phyloP scores from a whole-genome alignment of 2,888 invertebrate species.

The Leistus spinibarbis region DNA sequence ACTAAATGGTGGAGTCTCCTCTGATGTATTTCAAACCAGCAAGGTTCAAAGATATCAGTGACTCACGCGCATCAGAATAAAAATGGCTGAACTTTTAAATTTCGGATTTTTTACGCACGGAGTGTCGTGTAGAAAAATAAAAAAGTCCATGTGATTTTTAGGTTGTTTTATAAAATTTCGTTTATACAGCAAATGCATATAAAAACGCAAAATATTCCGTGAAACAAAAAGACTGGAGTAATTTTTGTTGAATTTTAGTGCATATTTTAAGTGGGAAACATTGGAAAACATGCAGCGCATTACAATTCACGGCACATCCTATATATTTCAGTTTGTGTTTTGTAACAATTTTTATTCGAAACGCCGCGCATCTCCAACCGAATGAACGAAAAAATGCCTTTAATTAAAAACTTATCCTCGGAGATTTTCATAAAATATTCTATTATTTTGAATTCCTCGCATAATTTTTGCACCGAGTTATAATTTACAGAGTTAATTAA shows the following conservation, averaged over 20 bases:
- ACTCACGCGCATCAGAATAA: too few relatives aligned
- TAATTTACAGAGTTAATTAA: slow-evolving; percentile 33
- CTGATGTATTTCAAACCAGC: too few relatives aligned
- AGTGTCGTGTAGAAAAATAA: not conserved
- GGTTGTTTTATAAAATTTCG: not conserved
- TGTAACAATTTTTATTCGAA: not conserved
- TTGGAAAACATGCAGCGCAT: not conserved
- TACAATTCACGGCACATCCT: not conserved
- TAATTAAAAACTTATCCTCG: slow-evolving; percentile 35
- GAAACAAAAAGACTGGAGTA: not conserved
- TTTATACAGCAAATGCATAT: not conserved
- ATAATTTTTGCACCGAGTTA: slow-evolving; percentile 27
- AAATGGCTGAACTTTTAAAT: too few relatives aligned
- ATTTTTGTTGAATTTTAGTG: not conserved
- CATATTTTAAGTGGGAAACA: not conserved
- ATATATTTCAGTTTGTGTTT: not conserved
- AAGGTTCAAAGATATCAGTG: too few relatives aligned
- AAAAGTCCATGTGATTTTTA: not conserved
- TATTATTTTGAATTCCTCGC: slow-evolving; percentile 33
- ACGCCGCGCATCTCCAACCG: too few relatives aligned
- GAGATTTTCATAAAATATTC: slow-evolving; percentile 38
- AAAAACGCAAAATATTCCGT: not conserved
- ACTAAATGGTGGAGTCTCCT: too few relatives aligned
- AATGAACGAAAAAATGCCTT: slow-evolving; percentile 15
- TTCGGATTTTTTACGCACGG: too few relatives aligned